Evolutionary conservation across 2,888 invertebrate genomes (phyloP), one percentile per base, ranked within the genome.

Genomic region (Nomada fucata): DNA sequence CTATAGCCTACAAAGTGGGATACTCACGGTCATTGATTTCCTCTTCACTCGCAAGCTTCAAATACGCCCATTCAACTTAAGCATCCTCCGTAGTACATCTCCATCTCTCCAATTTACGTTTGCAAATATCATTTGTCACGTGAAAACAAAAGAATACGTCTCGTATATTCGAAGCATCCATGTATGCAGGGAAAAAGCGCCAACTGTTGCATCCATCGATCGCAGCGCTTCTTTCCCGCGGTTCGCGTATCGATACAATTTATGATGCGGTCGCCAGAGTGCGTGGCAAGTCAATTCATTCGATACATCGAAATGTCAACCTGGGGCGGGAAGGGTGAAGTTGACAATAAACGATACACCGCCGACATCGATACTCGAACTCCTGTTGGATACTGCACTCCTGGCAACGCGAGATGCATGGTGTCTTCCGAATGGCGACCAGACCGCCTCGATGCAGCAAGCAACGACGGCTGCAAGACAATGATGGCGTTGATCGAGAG

Each of bases 361-460:
- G 69, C 55, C 57, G 79, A 64, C 53, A 76, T 79, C 67, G 53
- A 64, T 61, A 18, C 29, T n/a, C 36, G 63, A 89, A 82, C 92
- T 93, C 93, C 86, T 92, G 85, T 18, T 11, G 29, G 52, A 23
- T 72, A 85, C 92, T 93, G 92, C 44, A 64, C 82, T 88, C 93
- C 93, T 92, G 92, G 89, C 84, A 89, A 60, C 82, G 91, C 89
- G 93, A 93, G 93, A 93, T 91, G 87, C 90, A 89, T 67, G 80
- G 90, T 91, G 91, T 93, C 93, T 93, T 93, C 90, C 91, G 91
- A 91, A 91, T 91, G 92, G 90, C 92, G 92, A 90, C 87, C 88
- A 55, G 76, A 82, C 76, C 72, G 81, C 80, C 36, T 88, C 74
- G 73, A 26, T n/a, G 60, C 61, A 61, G 53, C 60, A 52, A 76